A percentile compares a stretch with the other conserved stretches of the same genome.
phyloP scores from a whole-genome alignment of 1,140 invertebrate species.

The Tetraneura akinire region DNA sequence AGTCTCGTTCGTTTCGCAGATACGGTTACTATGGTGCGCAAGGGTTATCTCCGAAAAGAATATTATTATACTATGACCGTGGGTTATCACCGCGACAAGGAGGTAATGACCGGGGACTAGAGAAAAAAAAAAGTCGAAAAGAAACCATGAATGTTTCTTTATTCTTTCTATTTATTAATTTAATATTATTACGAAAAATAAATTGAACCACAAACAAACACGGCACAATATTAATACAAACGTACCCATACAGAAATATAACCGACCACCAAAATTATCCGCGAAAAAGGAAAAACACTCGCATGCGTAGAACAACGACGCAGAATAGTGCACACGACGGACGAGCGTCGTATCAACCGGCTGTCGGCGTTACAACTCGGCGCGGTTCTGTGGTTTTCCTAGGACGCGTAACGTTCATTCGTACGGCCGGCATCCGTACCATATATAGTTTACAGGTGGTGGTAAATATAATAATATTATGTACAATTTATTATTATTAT shows the following conservation, averaged over 20 bases:
- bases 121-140: neutral
- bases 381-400: conserved; percentile 18
- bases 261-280: conserved; percentile 1
- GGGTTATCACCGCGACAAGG: too few relatives aligned
- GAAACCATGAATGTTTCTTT: neutral
- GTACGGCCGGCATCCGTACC: too few relatives aligned
- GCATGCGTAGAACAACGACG: conserved; percentile 9
- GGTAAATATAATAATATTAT: neutral
- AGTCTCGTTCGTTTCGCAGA: neutral
- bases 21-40: neutral
- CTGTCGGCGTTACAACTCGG: conserved; percentile 22
- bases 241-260: neutral
- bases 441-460: conserved; percentile 5
- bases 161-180: neutral
- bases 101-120: neutral
- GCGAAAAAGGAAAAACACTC: neutral
- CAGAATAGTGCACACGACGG: conserved; percentile 1
- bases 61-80: too few relatives aligned
- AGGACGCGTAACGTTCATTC: neutral
- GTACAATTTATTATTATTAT: too few relatives aligned
- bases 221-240: too few relatives aligned
- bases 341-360: conserved; percentile 37
- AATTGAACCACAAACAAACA: neutral
- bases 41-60: too few relatives aligned
- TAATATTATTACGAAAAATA: neutral